Percentiles rank a stretch among this genome's conserved stretches.
Conservation (phyloP, 2,113 vertebrate genomes). For the Silurus glanis region DNA sequence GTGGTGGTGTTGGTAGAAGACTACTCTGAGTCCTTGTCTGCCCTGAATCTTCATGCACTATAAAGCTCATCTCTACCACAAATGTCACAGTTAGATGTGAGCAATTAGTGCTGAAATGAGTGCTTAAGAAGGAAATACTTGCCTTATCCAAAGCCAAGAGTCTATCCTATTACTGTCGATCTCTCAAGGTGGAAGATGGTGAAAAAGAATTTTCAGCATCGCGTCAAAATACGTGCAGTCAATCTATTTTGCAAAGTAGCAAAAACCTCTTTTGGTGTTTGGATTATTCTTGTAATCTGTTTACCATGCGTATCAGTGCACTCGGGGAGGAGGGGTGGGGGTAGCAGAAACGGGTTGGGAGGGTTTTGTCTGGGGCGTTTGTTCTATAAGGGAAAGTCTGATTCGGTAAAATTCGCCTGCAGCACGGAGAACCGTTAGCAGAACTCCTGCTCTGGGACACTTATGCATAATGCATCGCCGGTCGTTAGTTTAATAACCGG, state of each 20-base stretch:
- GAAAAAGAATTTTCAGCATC: constrained; percentile 36
- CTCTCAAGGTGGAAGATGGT: constrained; percentile 45
- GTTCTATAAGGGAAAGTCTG: constrained; percentile 34
- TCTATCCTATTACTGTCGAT: constrained; percentile 47
- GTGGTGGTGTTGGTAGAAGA: background rate
- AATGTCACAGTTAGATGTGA: constrained; percentile 64
- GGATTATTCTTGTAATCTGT: constrained; percentile 46
- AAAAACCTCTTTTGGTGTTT: constrained; percentile 31
- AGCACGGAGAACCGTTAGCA: constrained; percentile 51
- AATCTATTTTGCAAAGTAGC: constrained; percentile 32
- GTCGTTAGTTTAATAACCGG: constrained; percentile 67
- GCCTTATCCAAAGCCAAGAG: constrained; percentile 51
- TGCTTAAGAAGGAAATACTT: constrained; percentile 51
- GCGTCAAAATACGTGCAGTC: constrained; percentile 51
- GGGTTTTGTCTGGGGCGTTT: background rate
- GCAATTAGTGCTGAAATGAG: constrained; percentile 55
- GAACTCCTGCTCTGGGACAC: constrained; percentile 59
- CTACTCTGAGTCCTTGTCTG: constrained; percentile 60
- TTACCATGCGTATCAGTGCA: constrained; percentile 39
- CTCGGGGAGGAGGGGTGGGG: background rate
- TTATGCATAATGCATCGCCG: constrained; percentile 64
- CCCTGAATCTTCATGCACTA: constrained; percentile 61
- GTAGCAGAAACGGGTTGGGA: background rate
- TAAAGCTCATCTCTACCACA: constrained; percentile 61
- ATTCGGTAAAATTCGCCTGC: constrained; percentile 47